Conservation (phyloP, 1,140 invertebrate species). For the Aphelenchoides fujianensis region DNA sequence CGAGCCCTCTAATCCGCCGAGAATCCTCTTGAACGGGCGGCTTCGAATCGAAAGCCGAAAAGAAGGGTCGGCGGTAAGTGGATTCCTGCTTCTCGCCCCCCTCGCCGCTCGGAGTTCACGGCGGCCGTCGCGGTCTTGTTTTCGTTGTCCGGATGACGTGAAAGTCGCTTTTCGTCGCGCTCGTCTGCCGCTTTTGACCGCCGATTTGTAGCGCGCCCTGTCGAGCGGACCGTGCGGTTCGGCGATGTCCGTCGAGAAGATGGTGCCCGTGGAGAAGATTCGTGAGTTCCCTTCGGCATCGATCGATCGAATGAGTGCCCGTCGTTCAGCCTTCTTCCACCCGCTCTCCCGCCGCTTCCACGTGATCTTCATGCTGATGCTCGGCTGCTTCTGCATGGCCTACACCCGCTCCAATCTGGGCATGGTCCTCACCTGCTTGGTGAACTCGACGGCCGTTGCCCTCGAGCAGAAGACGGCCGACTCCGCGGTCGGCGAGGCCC, state of each 20-base stretch:
- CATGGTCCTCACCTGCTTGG: conserved; percentile 27
- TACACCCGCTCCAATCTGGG: conserved; percentile 26
- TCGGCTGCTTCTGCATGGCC: conserved; percentile 31
- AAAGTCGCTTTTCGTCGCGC: too few species aligned
- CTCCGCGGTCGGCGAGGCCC: not conserved
- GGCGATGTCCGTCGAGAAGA: not conserved
- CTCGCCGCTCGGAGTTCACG: too few species aligned
- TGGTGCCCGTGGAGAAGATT: not conserved
- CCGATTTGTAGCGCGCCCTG: too few species aligned
- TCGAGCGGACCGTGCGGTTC: too few species aligned
- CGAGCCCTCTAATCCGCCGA: too few species aligned
- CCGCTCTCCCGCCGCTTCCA: conserved; percentile 27
- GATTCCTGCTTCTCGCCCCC: too few species aligned
- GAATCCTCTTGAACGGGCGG: too few species aligned
- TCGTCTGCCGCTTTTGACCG: too few species aligned
- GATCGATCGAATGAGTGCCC: not conserved
- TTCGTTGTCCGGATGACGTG: too few species aligned
- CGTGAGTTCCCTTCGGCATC: not conserved
- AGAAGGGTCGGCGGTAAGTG: too few species aligned
- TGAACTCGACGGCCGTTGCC: conserved; percentile 28
- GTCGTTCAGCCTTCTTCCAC: conserved; percentile 28
- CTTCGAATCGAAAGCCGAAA: too few species aligned
- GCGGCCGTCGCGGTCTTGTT: too few species aligned
- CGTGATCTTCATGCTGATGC: conserved; percentile 25
- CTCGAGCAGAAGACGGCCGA: not conserved